phyloP scores from a whole-genome alignment of 2,797 vertebrate genomes.

The Takifugu rubripes region DNA sequence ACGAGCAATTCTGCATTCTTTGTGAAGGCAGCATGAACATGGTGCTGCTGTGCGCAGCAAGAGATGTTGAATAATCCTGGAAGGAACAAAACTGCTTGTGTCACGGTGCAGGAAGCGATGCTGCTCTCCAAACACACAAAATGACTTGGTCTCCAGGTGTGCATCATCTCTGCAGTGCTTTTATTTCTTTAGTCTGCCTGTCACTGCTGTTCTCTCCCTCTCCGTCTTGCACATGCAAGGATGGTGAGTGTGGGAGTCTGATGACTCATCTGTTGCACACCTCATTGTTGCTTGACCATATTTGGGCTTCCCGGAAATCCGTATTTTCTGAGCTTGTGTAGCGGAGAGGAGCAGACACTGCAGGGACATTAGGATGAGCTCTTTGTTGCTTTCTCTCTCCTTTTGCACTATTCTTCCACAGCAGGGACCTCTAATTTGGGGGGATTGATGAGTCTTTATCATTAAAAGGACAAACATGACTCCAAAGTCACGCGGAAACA shows the following conservation, averaged over 20 bases:
- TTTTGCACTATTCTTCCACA: constrained; percentile 22
- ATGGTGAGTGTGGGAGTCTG: constrained; percentile 62
- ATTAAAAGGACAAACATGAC: constrained; percentile 22
- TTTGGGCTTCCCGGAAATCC: constrained; percentile 75
- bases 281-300: constrained; percentile 74
- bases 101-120: not conserved
- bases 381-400: constrained; percentile 33
- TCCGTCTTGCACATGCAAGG: constrained; percentile 59
- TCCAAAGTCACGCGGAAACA: not conserved
- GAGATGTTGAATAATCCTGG: too few relatives aligned
- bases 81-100: not conserved
- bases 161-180: constrained; percentile 1
- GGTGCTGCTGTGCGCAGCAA: too few relatives aligned
- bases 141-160: not conserved
- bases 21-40: too few relatives aligned
- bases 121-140: not conserved
- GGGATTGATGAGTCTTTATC: constrained; percentile 14
- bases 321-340: constrained; percentile 40
- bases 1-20: too few relatives aligned
- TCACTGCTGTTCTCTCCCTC: constrained; percentile 37
- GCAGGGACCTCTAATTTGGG: constrained; percentile 24
- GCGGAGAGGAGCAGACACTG: constrained; percentile 41
- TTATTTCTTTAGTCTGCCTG: constrained; percentile 11
- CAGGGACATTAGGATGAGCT: constrained; percentile 40
- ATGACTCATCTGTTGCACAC: constrained; percentile 80